phyloP scores from a whole-genome alignment of 1,140 invertebrate species.

The Venturia canescens region DNA sequence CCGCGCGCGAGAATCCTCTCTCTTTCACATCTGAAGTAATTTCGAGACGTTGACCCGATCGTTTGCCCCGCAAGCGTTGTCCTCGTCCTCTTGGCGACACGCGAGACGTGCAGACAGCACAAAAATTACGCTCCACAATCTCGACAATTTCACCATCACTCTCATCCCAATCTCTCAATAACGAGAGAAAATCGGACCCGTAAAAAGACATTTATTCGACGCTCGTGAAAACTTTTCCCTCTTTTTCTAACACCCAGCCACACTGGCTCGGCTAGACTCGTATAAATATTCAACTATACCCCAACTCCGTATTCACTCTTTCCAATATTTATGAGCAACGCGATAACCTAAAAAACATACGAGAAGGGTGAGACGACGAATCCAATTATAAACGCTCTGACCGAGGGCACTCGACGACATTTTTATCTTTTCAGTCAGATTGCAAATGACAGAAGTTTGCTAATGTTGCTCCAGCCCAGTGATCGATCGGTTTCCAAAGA shows the following conservation, averaged over 20 bases:
- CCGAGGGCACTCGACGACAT: no score
- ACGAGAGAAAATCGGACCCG: background rate
- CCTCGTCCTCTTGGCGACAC: background rate
- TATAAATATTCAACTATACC: no score
- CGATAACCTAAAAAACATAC: no score
- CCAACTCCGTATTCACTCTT: no score
- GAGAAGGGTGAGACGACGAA: no score
- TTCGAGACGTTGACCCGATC: slow-evolving; percentile 33
- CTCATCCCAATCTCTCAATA: slow-evolving; percentile 2
- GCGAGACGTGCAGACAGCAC: slow-evolving; percentile 5
- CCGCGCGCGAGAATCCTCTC: background rate
- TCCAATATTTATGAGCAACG: no score
- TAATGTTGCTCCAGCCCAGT: no score
- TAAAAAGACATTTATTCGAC: slow-evolving; percentile 5
- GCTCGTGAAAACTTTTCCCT: background rate
- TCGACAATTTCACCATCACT: background rate
- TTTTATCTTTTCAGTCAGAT: no score
- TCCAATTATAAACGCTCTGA: no score
- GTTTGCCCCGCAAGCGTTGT: slow-evolving; percentile 11
- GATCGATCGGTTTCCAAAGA: no score
- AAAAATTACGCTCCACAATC: slow-evolving; percentile 6
- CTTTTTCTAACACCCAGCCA: background rate
- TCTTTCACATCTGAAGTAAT: slow-evolving; percentile 18
- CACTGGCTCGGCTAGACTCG: no score
- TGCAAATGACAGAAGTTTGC: no score